Conservation (phyloP, 1,140 invertebrate genomes). For the Neuroterus valhalla region DNA sequence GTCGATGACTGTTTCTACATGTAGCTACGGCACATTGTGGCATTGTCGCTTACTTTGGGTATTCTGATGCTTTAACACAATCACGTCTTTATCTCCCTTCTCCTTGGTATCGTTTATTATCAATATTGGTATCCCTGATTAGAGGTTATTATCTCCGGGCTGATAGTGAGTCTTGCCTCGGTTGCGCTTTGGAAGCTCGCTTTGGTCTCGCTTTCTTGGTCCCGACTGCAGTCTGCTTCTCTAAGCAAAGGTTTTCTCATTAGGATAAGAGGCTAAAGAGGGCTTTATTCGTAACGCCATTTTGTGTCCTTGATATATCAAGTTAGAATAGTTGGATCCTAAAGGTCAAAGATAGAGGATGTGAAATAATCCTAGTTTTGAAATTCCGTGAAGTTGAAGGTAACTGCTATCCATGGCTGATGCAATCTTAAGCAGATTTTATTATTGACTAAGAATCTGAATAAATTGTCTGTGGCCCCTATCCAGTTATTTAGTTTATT, state of each 20-base stretch:
- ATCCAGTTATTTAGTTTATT: no score
- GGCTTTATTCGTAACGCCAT: not conserved
- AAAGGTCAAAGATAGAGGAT: no score
- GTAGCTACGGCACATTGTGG: slow-evolving; percentile 78
- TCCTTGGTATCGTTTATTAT: not conserved
- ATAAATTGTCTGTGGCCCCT: no score
- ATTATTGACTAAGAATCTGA: no score
- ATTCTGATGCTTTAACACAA: slow-evolving; percentile 34
- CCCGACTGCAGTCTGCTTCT: slow-evolving; percentile 20
- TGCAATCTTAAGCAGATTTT: no score
- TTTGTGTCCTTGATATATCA: not conserved
- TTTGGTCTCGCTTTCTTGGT: not conserved
- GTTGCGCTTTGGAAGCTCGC: slow-evolving; percentile 10
- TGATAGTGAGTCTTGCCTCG: not conserved
- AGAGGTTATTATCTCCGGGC: slow-evolving; percentile 1
- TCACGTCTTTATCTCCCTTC: not conserved
- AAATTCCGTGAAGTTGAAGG: no score
- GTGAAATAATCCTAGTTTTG: no score
- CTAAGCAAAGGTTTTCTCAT: not conserved
- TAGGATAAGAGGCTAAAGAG: not conserved
- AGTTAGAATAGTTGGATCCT: not conserved
- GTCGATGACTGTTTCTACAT: slow-evolving; percentile 77
- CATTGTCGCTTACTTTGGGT: slow-evolving; percentile 65
- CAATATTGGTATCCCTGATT: slow-evolving; percentile 12
- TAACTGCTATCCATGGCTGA: no score